Conservation (phyloP, 2,888 invertebrate genomes). For the Caenorhabditis sp. region DNA sequence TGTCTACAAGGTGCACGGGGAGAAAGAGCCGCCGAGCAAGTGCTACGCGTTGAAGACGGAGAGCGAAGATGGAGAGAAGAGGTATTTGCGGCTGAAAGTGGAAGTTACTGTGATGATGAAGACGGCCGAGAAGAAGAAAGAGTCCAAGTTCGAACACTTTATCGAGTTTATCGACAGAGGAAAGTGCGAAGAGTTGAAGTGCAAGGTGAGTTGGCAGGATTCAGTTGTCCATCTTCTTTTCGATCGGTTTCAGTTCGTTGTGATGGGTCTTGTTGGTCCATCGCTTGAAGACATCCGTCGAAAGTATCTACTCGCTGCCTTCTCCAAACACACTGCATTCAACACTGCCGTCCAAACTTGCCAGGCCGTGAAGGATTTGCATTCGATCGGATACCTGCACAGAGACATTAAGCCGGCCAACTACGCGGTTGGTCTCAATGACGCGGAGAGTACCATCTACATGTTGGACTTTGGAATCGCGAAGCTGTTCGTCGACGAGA, state of each 20-base stretch:
- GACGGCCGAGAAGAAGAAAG: slow-evolving; percentile 43
- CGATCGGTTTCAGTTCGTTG: slow-evolving; percentile 52
- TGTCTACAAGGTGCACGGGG: slow-evolving; percentile 67
- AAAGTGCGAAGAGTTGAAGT: slow-evolving; percentile 61
- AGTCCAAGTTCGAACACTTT: slow-evolving; percentile 60
- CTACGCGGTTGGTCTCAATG: slow-evolving; percentile 60
- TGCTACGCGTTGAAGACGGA: slow-evolving; percentile 71
- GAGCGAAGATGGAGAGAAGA: slow-evolving; percentile 62
- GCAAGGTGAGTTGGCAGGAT: slow-evolving; percentile 43
- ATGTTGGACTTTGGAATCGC: slow-evolving; percentile 66
- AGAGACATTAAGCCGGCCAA: slow-evolving; percentile 70
- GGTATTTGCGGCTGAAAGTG: slow-evolving; percentile 67
- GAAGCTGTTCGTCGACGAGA: slow-evolving; percentile 47
- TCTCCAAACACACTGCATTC: slow-evolving; percentile 55
- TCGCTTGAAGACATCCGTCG: slow-evolving; percentile 68
- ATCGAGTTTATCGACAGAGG: slow-evolving; percentile 69
- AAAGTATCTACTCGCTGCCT: slow-evolving; percentile 54
- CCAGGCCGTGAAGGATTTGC: slow-evolving; percentile 58
- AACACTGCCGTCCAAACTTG: slow-evolving; percentile 63
- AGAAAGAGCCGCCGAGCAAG: slow-evolving; percentile 26
- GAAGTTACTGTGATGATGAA: slow-evolving; percentile 69
- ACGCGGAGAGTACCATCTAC: slow-evolving; percentile 50
- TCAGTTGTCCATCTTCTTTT: too few relatives aligned
- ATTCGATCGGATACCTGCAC: slow-evolving; percentile 67
- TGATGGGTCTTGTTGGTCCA: slow-evolving; percentile 70